Evolutionary conservation across 2,888 invertebrate species (phyloP).

Genomic region (Spicauda simplicius): DNA sequence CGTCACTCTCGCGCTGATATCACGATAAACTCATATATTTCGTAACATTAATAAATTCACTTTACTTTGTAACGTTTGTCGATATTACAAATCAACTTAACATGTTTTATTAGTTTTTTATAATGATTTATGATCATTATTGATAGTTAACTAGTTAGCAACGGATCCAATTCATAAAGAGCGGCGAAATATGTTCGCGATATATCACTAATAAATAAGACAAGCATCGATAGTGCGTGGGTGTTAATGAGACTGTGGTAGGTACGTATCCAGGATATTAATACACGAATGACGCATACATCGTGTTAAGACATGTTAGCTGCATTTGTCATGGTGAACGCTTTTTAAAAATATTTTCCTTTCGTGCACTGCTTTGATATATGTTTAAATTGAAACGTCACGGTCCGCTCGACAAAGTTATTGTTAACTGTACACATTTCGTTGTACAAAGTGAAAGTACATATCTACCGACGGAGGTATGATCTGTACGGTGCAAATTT

Average conservation of each 20-base stretch:
- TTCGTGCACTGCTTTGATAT: conserved; percentile 7
- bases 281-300: conserved; percentile 32
- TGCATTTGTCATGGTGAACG: conserved; percentile 14
- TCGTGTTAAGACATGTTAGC: conserved; percentile 21
- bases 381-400: conserved; percentile 7
- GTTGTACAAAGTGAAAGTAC: conserved; percentile 40
- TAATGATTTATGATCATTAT: not conserved
- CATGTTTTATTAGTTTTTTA: not conserved
- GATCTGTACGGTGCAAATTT: conserved; percentile 32
- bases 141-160: not conserved
- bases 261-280: conserved; percentile 25
- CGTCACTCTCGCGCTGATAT: conserved; percentile 55
- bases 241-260: conserved; percentile 27
- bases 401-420: conserved; percentile 6
- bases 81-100: not conserved
- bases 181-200: conserved; percentile 18
- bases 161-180: conserved; percentile 3
- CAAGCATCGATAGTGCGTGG: conserved; percentile 31
- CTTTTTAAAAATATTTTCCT: conserved; percentile 15
- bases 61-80: not conserved
- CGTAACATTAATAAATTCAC: not conserved
- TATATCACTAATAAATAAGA: conserved; percentile 23
- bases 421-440: conserved; percentile 31
- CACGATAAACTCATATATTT: conserved; percentile 46
- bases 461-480: conserved; percentile 19